A percentile compares a stretch with the other conserved stretches of the same genome.
Evolutionary conservation across 2,113 vertebrate species (phyloP).

Genomic region (Engraulis encrasicolus): DNA sequence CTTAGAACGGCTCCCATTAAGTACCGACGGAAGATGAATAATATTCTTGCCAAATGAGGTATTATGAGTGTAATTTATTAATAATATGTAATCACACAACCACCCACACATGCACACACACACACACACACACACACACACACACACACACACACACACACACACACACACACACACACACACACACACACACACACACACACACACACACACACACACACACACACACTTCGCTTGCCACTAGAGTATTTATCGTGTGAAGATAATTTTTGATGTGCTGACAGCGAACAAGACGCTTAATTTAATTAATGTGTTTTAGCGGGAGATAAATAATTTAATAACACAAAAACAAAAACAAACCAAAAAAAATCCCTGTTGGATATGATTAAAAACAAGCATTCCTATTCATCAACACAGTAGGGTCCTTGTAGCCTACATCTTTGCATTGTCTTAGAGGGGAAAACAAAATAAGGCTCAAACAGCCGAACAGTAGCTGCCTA

Average conservation of each 20-base stretch:
- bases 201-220: neutral
- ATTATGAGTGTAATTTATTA: neutral
- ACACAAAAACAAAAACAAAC: neutral
- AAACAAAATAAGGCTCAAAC: neutral
- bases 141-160: no score
- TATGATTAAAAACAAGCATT: neutral
- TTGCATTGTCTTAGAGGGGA: neutral
- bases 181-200: neutral
- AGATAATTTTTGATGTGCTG: slow-evolving; percentile 11
- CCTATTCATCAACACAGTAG: slow-evolving; percentile 12
- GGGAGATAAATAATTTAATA: neutral
- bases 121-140: no score
- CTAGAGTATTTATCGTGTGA: neutral
- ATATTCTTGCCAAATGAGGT: neutral
- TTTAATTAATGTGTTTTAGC: neutral
- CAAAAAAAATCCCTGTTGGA: neutral
- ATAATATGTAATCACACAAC: neutral
- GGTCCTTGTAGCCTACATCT: no score
- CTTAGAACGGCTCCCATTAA: neutral
- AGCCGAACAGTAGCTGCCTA: neutral
- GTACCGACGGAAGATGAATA: neutral
- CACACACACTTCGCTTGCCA: neutral
- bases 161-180: neutral
- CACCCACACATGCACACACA: no score
- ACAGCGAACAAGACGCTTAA: neutral